Evolutionary conservation across 2,113 vertebrate genomes (phyloP).

Genomic region (Cyphomyrus plagiostoma): DNA sequence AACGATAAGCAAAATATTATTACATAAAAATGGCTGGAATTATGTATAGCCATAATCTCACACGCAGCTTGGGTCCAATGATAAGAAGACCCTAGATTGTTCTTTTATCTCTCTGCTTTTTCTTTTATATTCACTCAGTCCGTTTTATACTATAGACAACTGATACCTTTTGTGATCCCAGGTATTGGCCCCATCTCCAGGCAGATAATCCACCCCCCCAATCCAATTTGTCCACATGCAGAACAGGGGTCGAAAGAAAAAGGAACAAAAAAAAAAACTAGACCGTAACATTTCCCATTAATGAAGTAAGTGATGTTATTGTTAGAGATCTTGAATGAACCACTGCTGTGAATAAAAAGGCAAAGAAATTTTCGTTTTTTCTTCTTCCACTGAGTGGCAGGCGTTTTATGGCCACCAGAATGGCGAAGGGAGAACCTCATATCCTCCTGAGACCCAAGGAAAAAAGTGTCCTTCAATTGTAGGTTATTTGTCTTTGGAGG

Average conservation of each 20-base stretch:
- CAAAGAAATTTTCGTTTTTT: conserved; percentile 13
- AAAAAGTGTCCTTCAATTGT: too few species aligned
- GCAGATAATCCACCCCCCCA: neutral
- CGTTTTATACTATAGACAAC: neutral
- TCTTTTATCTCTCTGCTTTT: neutral
- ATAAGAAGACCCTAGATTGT: neutral
- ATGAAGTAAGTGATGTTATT: neutral
- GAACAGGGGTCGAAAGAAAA: neutral
- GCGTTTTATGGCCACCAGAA: conserved; percentile 25
- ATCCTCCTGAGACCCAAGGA: too few species aligned
- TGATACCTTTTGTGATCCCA: neutral
- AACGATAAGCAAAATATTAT: neutral
- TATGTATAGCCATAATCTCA: neutral
- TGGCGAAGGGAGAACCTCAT: neutral
- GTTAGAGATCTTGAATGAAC: neutral
- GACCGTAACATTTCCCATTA: neutral
- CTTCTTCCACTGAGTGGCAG: conserved; percentile 8
- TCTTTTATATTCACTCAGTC: neutral
- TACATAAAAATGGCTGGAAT: neutral
- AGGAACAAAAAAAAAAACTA: neutral
- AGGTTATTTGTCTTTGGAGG: too few species aligned
- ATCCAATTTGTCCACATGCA: neutral
- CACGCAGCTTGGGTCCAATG: neutral
- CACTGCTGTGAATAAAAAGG: conserved; percentile 17
- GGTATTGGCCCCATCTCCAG: neutral